Evolutionary conservation across 2,797 vertebrate species (phyloP).

Genomic region (Enteromius anoplus): DNA sequence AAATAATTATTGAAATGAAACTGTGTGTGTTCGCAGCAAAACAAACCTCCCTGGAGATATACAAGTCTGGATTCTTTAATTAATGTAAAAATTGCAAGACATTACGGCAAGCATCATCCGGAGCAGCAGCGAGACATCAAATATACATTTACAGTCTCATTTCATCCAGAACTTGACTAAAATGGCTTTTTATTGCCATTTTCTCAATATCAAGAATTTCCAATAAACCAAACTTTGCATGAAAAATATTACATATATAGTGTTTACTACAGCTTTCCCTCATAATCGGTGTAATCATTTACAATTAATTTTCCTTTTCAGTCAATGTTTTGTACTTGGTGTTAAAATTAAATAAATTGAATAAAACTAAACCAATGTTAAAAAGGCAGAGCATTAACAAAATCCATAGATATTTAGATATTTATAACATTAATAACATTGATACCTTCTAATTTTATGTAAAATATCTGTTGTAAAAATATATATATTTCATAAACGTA

Average conservation of each 20-base stretch:
- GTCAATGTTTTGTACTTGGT: background rate
- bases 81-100: background rate
- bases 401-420: too few relatives aligned
- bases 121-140: too few relatives aligned
- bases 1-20: constrained; percentile 43
- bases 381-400: too few relatives aligned
- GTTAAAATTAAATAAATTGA: too few relatives aligned
- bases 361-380: too few relatives aligned
- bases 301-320: background rate
- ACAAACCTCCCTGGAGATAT: constrained; percentile 31
- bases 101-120: background rate
- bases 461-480: too few relatives aligned
- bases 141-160: background rate
- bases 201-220: background rate
- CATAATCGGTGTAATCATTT: background rate
- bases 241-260: background rate
- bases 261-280: background rate
- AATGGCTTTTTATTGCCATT: too few relatives aligned
- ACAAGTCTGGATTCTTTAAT: background rate
- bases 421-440: background rate
- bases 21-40: constrained; percentile 3
- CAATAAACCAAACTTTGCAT: background rate
- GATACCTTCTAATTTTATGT: too few relatives aligned
- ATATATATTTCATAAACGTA: too few relatives aligned
- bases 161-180: background rate